Percentiles rank a stretch among this genome's conserved stretches.
These are phyloP conservation scores for Hoplostethus mediterraneus DNA, from an alignment of 2,797 vertebrate species.

Conservation along the genomic window DNA sequence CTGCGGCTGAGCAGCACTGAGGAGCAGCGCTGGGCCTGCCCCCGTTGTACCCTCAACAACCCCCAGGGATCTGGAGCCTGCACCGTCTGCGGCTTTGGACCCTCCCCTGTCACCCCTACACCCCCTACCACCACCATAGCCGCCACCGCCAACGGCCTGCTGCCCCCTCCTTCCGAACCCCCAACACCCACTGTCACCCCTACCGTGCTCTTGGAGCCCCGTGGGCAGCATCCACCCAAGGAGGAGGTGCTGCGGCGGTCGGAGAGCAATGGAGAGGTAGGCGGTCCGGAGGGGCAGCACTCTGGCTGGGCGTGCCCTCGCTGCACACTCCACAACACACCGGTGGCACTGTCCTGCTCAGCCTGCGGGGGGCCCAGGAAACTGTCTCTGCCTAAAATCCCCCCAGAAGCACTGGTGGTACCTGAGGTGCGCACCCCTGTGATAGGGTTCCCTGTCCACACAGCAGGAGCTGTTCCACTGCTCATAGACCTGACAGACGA, in stretches of 20 bases:
- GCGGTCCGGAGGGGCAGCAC: slow-evolving; percentile 61
- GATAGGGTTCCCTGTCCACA: slow-evolving; percentile 83
- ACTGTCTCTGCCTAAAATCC: slow-evolving; percentile 96
- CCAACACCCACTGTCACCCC: slow-evolving; percentile 63
- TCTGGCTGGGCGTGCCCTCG: slow-evolving; percentile 94
- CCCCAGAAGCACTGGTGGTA: slow-evolving; percentile 95
- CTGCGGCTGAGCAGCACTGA: slow-evolving; percentile 93
- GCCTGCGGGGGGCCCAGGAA: slow-evolving; percentile 95
- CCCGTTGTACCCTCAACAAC: slow-evolving; percentile 96
- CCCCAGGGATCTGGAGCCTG: slow-evolving; percentile 91
- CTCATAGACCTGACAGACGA: slow-evolving; percentile 86
- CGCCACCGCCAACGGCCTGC: slow-evolving; percentile 78
- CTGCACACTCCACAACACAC: slow-evolving; percentile 95
- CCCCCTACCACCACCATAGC: slow-evolving; percentile 74
- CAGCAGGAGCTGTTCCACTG: slow-evolving; percentile 73
- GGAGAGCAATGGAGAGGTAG: slow-evolving; percentile 79
- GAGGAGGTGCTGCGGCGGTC: slow-evolving; percentile 73
- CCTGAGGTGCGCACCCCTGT: slow-evolving; percentile 92
- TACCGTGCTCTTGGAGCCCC: slow-evolving; percentile 71
- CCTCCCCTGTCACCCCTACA: slow-evolving; percentile 81
- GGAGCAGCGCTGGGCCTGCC: slow-evolving; percentile 93
- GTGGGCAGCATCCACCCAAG: slow-evolving; percentile 71
- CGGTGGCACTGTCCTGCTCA: slow-evolving; percentile 93
- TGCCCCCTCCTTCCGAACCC: slow-evolving; percentile 69
- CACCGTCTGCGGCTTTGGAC: slow-evolving; percentile 90